These are phyloP conservation scores for Leiothrix lutea DNA, from an alignment of 2,113 vertebrate genomes.

Conservation along the genomic window DNA sequence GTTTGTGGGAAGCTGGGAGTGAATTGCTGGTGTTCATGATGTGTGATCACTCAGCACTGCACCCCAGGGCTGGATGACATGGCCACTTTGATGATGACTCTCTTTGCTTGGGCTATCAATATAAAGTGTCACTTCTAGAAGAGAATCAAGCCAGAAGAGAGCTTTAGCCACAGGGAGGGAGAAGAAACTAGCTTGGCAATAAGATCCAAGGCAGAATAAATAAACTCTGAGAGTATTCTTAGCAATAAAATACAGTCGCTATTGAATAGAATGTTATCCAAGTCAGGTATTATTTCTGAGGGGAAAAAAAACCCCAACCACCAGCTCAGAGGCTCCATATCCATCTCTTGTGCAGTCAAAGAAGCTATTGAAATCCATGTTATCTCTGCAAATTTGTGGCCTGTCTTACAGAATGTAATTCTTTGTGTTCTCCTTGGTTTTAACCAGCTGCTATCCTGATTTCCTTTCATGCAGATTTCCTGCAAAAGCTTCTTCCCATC, in stretches of 20 bases:
- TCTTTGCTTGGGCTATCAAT: constrained; percentile 10
- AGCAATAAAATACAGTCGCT: neutral
- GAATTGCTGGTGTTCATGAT: neutral
- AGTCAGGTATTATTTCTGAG: neutral
- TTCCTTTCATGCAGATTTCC: constrained; percentile 20
- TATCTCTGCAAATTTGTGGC: neutral
- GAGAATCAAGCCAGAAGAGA: neutral
- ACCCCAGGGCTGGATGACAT: neutral
- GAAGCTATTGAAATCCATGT: neutral
- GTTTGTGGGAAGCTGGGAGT: neutral
- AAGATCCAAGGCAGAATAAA: constrained; percentile 1
- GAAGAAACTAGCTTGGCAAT: neutral
- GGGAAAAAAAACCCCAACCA: rapidly evolving
- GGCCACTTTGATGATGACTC: neutral
- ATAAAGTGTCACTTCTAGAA: constrained; percentile 12
- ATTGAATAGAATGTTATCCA: neutral
- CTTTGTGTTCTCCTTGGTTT: constrained; percentile 25
- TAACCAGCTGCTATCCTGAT: constrained; percentile 34
- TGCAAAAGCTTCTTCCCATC: constrained; percentile 47
- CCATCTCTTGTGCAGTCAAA: neutral
- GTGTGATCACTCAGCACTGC: neutral
- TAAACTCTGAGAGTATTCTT: neutral
- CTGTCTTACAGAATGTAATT: neutral
- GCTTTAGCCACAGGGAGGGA: neutral
- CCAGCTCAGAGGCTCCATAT: neutral